Conservation (phyloP, 2,888 invertebrate genomes). For the Abrostola triplasia region DNA sequence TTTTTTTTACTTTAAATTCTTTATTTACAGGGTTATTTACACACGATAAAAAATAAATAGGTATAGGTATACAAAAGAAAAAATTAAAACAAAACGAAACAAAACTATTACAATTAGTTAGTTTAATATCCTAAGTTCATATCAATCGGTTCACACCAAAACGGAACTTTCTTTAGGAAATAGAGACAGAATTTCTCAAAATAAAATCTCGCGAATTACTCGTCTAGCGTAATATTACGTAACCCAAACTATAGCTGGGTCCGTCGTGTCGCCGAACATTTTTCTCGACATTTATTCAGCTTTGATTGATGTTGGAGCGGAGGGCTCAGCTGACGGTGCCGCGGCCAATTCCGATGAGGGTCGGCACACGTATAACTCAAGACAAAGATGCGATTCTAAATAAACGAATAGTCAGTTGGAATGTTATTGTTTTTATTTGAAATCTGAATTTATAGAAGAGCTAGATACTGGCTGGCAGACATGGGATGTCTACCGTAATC, state of each 20-base stretch:
- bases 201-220: background rate
- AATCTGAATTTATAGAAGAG: background rate
- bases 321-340: constrained; percentile 18
- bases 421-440: background rate
- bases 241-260: background rate
- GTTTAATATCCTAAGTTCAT: too few species aligned
- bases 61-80: too few species aligned
- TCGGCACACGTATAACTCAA: constrained; percentile 3
- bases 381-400: constrained; percentile 22
- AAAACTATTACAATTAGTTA: too few species aligned
- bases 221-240: background rate
- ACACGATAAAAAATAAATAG: too few species aligned
- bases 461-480: too few species aligned
- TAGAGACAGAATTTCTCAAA: too few species aligned
- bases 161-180: too few species aligned
- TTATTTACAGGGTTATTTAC: too few species aligned
- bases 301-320: constrained; percentile 41
- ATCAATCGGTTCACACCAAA: too few species aligned
- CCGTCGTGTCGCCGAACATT: constrained; percentile 17
- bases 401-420: background rate
- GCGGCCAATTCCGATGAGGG: constrained; percentile 15
- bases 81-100: too few species aligned
- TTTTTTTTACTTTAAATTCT: too few species aligned
- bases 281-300: constrained; percentile 14
- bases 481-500: too few species aligned